Percentiles rank a stretch among this genome's conserved stretches.
Evolutionary conservation across 2,113 vertebrate genomes (phyloP).

Genomic region (Boulengeromyrus knoepffleri): DNA sequence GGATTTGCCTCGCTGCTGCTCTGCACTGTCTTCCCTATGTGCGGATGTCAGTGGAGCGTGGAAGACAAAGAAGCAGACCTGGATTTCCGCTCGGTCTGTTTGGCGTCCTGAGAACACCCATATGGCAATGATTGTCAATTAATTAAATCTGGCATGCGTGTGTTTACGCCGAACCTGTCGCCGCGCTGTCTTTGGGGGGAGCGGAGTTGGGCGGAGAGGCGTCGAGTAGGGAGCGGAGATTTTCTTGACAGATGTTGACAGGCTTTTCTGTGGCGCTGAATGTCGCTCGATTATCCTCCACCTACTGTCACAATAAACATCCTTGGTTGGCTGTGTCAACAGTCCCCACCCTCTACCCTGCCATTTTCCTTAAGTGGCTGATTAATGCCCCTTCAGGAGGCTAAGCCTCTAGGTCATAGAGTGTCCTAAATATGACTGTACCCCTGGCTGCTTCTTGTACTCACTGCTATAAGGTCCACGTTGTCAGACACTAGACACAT

Average conservation of each 20-base stretch:
- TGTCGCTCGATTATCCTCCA: background rate
- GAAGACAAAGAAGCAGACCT: slow-evolving; percentile 11
- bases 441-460: background rate
- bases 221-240: background rate
- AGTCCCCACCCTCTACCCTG: background rate
- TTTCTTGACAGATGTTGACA: slow-evolving; percentile 28
- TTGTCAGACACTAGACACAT: background rate
- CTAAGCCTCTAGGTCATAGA: background rate
- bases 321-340: background rate
- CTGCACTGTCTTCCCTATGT: background rate
- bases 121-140: slow-evolving; percentile 30
- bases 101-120: background rate
- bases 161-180: slow-evolving; percentile 23
- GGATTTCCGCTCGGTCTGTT: slow-evolving; percentile 22
- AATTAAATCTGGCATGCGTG: slow-evolving; percentile 18
- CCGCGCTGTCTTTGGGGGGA: slow-evolving; percentile 22
- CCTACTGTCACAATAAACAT: background rate
- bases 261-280: background rate
- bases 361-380: background rate
- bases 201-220: background rate
- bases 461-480: background rate
- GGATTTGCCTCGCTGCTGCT: background rate
- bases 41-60: background rate
- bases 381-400: background rate
- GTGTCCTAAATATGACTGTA: background rate